Percentiles rank a stretch among this genome's conserved stretches.
phyloP scores from a whole-genome alignment of 1,140 invertebrate genomes.

The Drosophila paulistorum region DNA sequence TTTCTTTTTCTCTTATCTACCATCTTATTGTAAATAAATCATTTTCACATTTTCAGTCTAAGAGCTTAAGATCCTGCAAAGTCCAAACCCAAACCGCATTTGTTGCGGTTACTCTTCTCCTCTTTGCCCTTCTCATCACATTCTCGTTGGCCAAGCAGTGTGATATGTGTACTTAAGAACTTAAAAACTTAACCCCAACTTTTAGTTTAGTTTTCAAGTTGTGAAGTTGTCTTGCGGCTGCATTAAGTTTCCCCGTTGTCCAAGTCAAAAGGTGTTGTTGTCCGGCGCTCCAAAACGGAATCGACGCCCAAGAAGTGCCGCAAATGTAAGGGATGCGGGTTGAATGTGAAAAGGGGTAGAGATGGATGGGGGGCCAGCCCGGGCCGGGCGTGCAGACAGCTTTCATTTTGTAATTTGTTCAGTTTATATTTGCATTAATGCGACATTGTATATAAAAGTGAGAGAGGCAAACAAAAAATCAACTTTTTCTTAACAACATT shows the following conservation, averaged over 20 bases:
- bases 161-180: constrained; percentile 65
- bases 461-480: constrained; percentile 19
- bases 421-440: constrained; percentile 64
- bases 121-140: not conserved
- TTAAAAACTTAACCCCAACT: constrained; percentile 55
- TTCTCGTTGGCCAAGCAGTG: constrained; percentile 28
- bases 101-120: constrained; percentile 35
- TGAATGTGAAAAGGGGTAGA: not conserved
- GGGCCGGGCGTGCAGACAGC: constrained; percentile 3
- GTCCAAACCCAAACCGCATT: constrained; percentile 45
- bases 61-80: constrained; percentile 39
- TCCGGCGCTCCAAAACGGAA: constrained; percentile 9
- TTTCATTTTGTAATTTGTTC: constrained; percentile 65
- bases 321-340: constrained; percentile 5
- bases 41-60: constrained; percentile 37
- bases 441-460: constrained; percentile 34
- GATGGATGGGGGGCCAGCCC: not conserved
- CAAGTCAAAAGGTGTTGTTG: constrained; percentile 36
- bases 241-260: constrained; percentile 41
- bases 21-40: constrained; percentile 45
- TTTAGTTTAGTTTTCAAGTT: constrained; percentile 43
- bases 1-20: constrained; percentile 15
- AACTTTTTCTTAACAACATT: constrained; percentile 19
- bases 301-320: not conserved
- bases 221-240: constrained; percentile 45